Percentiles rank a stretch among this genome's conserved stretches.
phyloP scores from a whole-genome alignment of 1,140 invertebrate genomes.

The Platorchestia sp. region DNA sequence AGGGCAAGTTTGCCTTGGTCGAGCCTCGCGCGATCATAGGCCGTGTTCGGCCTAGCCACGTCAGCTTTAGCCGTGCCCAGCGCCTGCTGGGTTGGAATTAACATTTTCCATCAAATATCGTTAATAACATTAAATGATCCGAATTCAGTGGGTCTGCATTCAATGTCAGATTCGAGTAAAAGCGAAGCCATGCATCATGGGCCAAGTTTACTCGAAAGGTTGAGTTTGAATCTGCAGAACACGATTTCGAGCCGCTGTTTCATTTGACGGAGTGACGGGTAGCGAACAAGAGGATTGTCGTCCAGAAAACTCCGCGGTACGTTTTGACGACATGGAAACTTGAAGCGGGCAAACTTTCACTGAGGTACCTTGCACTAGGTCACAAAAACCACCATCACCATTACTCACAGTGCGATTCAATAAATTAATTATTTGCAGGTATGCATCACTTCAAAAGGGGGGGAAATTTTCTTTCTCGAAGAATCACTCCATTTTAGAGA shows the following conservation, averaged over 20 bases:
- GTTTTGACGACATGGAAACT: background rate
- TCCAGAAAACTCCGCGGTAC: background rate
- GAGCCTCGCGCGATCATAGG: conserved; percentile 45
- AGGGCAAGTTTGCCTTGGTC: conserved; percentile 64
- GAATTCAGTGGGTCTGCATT: background rate
- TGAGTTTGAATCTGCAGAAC: background rate
- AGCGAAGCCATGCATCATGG: background rate
- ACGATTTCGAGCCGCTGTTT: background rate
- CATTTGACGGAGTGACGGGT: background rate
- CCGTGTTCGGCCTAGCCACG: background rate
- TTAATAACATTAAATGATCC: background rate
- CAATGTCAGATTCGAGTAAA: background rate
- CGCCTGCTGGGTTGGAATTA: conserved; percentile 32
- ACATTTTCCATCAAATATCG: conserved; percentile 37
- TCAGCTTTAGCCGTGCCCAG: background rate
- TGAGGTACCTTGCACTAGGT: no score
- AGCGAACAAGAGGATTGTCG: background rate
- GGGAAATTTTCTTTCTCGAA: background rate
- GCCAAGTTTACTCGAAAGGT: background rate
- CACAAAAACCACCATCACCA: background rate
- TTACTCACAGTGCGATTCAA: no score
- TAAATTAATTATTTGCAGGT: no score
- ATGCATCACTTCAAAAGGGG: background rate
- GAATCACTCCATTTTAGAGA: background rate
- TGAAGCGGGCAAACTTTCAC: background rate